These are phyloP conservation scores for Dinocampus coccinellae DNA, from an alignment of 2,888 invertebrate genomes.

Conservation along the genomic window DNA sequence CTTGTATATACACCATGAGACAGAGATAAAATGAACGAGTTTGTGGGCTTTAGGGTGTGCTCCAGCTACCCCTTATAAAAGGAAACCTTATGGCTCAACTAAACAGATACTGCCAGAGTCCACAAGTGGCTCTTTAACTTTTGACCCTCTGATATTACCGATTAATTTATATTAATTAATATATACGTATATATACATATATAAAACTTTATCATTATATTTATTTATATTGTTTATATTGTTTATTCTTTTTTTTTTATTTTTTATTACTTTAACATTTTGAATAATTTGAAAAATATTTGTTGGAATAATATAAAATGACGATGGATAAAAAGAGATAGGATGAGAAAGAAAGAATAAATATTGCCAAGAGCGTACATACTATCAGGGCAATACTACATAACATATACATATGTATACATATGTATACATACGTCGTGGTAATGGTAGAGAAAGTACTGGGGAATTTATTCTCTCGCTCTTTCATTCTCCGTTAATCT, in stretches of 20 bases:
- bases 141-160: slow-evolving; percentile 67
- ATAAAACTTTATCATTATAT: too few relatives aligned
- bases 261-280: too few relatives aligned
- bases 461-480: slow-evolving; percentile 32
- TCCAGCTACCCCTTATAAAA: slow-evolving; percentile 62
- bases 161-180: slow-evolving; percentile 57
- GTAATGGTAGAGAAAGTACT: slow-evolving; percentile 36
- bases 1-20: slow-evolving; percentile 39
- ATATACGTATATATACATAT: slow-evolving; percentile 1
- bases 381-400: too few relatives aligned
- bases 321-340: slow-evolving; percentile 2
- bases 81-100: slow-evolving; percentile 69
- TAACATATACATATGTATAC: not conserved
- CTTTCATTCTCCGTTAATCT: slow-evolving; percentile 6
- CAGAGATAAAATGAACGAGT: slow-evolving; percentile 49
- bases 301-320: not conserved
- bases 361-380: slow-evolving; percentile 58
- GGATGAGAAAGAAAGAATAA: slow-evolving; percentile 40
- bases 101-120: slow-evolving; percentile 69
- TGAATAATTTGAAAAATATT: not conserved
- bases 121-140: slow-evolving; percentile 71
- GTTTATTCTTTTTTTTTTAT: too few relatives aligned
- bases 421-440: not conserved
- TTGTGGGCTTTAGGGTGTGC: slow-evolving; percentile 58
- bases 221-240: not conserved